Evolutionary conservation across 2,888 invertebrate genomes (phyloP), one percentile per base, ranked within the genome.

Genomic region (Proisotoma minuta): DNA sequence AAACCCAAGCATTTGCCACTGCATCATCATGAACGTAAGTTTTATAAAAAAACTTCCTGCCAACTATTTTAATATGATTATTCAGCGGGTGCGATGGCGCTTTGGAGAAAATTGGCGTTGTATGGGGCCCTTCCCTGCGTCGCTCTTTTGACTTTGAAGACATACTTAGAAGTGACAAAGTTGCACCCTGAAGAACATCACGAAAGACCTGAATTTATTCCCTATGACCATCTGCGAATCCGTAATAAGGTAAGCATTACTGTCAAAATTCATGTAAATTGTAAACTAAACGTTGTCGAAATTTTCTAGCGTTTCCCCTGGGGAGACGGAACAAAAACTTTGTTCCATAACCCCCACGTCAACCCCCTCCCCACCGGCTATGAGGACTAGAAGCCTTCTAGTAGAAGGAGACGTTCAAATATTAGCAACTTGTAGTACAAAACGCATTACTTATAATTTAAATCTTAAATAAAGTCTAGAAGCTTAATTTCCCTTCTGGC

Each of bases 71-170:
- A 34, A 34, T 34, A 10, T 34, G 15, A 34, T 34, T 34, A 47
- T 29, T 53, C 26, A 48, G 48, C 28, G 20, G 62, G 57, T 26
- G 62, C 58, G 0, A 57, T 49, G 52, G 48, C 40, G 49, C 23
- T 59, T 15, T 67, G 67, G 67, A 59, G 47, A 27, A 57, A 62
- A 18, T 54, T 67, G 3, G 29, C 61, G 1, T 27, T 64, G 4
- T 67, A 62, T 60, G 67, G 64, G n/a, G 67, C 67, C 2, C n/a
- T 67, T 5, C 67, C 67, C 3, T 29, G 51, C 2, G 67, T 67
- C 2, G 22, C 51, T 18, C 18, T 67, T 2, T 28, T 67, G 54
- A 60, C 34, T 20, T n/a, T 62, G 2, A 62, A 62, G 23, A 62
- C 59, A 4, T 29, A 57, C 49, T 28, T 57, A 53, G 67, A 64